Conservation (phyloP, 2,113 vertebrate species). For the Telmatochromis sp. region DNA sequence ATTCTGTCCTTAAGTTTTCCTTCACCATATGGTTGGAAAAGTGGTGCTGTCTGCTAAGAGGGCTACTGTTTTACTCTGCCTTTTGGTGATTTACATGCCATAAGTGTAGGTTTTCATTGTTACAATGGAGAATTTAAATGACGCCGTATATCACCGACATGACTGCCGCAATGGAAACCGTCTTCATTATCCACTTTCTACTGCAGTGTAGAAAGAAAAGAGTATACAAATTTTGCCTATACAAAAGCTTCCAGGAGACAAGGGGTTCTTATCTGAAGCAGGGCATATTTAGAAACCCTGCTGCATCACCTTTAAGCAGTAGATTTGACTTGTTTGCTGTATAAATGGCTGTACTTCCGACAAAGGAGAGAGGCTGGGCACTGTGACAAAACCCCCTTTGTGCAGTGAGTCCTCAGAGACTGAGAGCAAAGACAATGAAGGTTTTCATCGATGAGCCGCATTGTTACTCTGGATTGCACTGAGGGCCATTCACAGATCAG, state of each 20-base stretch:
- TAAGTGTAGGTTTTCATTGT: conserved; percentile 9
- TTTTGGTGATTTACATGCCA: neutral
- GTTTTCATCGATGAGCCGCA: conserved; percentile 48
- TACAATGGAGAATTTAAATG: neutral
- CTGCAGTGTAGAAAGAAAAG: neutral
- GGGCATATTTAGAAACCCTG: neutral
- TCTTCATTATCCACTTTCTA: neutral
- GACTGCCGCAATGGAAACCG: neutral
- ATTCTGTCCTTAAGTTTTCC: neutral
- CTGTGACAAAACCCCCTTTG: conserved; percentile 50
- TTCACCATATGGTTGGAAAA: neutral
- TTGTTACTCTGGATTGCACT: conserved; percentile 27
- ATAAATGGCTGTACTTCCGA: neutral
- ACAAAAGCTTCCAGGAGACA: neutral
- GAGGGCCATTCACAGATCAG: conserved; percentile 42
- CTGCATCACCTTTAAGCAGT: neutral
- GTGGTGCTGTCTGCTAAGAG: neutral
- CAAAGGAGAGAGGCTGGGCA: conserved; percentile 1
- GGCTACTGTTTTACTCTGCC: neutral
- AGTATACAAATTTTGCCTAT: neutral
- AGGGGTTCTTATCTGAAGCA: neutral
- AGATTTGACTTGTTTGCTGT: conserved; percentile 4
- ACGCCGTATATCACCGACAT: neutral
- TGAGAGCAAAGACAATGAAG: conserved; percentile 46
- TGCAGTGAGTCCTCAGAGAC: conserved; percentile 32